Percentiles rank a stretch among this genome's conserved stretches.
phyloP scores from a whole-genome alignment of 35 echinoderm and acorn worm genomes.

The Heliocidaris tuberculata region DNA sequence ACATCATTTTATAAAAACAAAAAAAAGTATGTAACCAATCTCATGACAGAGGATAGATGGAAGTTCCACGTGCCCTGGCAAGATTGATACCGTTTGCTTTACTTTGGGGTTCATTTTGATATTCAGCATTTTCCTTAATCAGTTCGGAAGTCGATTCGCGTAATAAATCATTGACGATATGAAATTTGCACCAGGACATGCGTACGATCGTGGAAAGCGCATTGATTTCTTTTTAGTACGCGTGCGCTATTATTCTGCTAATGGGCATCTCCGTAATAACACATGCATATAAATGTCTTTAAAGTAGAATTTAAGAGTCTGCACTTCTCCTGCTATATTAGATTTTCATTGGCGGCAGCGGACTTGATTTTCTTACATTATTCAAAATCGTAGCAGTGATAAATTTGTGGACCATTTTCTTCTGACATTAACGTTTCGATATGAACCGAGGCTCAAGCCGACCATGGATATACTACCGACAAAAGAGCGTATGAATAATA shows the following conservation, averaged over 20 bases:
- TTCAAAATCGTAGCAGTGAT: not conserved
- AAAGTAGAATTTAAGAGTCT: conserved; percentile 25
- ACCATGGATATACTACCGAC: not conserved
- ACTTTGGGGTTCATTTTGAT: no score
- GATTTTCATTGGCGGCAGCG: not conserved
- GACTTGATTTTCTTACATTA: not conserved
- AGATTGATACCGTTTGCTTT: no score
- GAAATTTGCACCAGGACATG: not conserved
- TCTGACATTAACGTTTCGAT: not conserved
- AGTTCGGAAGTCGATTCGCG: not conserved
- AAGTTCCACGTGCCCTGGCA: no score
- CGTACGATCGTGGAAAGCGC: not conserved
- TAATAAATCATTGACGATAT: not conserved
- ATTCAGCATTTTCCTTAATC: not conserved
- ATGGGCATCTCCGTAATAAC: not conserved
- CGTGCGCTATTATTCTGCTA: conserved; percentile 8
- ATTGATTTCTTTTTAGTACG: conserved; percentile 20
- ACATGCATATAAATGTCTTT: not conserved
- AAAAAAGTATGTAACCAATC: no score
- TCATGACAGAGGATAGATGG: no score
- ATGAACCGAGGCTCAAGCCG: not conserved
- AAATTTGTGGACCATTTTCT: not conserved
- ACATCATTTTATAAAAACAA: no score
- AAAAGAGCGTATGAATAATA: not conserved
- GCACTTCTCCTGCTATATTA: not conserved